Base-by-base conservation (phyloP, 2,888 invertebrate species). In the Parnassius smintheus region DNA sequence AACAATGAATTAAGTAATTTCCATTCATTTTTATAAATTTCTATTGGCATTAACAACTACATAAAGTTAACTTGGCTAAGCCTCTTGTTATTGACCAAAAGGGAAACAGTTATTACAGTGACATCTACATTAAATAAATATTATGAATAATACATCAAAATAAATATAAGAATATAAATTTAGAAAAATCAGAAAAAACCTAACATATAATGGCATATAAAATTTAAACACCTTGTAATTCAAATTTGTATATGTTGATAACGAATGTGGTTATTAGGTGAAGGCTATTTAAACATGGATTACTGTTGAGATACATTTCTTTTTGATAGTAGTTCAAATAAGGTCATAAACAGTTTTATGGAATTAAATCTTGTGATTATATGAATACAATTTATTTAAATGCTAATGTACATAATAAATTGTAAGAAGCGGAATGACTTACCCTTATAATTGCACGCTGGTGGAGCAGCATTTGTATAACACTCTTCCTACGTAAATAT, bases 391-490 rank as follows among this genome's bases (percentile, higher is more conserved):
- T 25, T 25, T 25, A 25, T 3, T 25, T 25, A 25, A 25, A 25
- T 25, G 4, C 2, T 25, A 25, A 25, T 25, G 25, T 25, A 25
- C 3, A 25, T 25, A 3, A 25, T 25, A 7, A 3, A 25, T 25
- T 25, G 4, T 4, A 7, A 25, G 25, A 25, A 25, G 25, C 0
- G 3, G 25, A 25, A 62, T 61, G 53, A 72, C 92, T 91, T 78
- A 94, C 94, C 82, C 93, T 91, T 66, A 94, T 92, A 68, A 94
- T 89, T 65, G 93, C 94, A 68, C 94, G 92, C 73, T 94, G 94
- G 69, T 93, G 93, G 53, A 93, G 86, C 56, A 94, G 87, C 93
- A 94, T 93, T 80, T 94, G 94, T 69, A 94, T 93, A 50, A 94
- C 93, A 75, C 94, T 94, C 77, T 94, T 94, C 77, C 94, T 90